These are phyloP conservation scores for Copidosoma aretas DNA, from an alignment of 2,888 invertebrate species.

Conservation along the genomic window DNA sequence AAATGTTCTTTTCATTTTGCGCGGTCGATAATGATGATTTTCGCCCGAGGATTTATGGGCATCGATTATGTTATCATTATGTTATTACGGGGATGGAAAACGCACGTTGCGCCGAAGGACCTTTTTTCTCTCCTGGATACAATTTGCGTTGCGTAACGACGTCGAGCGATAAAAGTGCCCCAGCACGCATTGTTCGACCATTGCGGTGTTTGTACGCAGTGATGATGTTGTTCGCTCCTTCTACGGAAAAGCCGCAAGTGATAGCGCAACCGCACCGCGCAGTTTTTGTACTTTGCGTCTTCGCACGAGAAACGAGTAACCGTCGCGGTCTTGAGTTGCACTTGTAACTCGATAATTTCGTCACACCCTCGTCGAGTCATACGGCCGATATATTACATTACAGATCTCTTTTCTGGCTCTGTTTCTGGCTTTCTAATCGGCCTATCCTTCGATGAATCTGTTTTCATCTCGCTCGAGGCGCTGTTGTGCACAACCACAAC, in stretches of 20 bases:
- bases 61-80: background rate
- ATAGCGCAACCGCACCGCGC: background rate
- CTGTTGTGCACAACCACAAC: background rate
- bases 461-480: background rate
- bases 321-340: slow-evolving; percentile 12
- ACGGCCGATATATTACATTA: slow-evolving; percentile 22
- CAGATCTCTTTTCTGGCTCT: background rate
- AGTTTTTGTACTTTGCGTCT: background rate
- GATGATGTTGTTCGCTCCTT: background rate
- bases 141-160: background rate
- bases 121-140: background rate
- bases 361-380: slow-evolving; percentile 10
- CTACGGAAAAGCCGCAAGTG: background rate
- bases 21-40: background rate
- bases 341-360: slow-evolving; percentile 29
- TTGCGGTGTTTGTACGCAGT: slow-evolving; percentile 7
- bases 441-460: slow-evolving; percentile 12
- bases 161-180: background rate
- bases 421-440: slow-evolving; percentile 25
- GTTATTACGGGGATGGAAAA: background rate
- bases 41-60: background rate
- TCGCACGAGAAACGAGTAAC: background rate
- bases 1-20: no score
- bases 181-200: slow-evolving; percentile 2
- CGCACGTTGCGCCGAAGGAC: slow-evolving; percentile 1